Base-by-base conservation (phyloP, 2,888 invertebrate genomes). In the Pristionchus maxplancki region DNA sequence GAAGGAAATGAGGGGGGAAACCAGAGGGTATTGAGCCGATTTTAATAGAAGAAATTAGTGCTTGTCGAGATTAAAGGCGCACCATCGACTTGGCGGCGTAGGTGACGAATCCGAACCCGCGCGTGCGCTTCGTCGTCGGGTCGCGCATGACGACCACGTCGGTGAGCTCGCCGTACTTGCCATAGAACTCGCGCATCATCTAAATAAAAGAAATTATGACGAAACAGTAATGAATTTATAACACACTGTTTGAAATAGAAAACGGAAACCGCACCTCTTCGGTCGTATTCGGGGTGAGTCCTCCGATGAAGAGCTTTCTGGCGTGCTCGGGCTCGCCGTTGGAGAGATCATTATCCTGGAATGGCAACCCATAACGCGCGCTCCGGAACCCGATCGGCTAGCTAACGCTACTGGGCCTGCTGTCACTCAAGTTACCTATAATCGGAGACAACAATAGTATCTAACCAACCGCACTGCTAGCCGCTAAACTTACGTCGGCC, bases 91-190 rank as follows among this genome's bases (percentile, higher is more conserved):
- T 89, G 24, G 53, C 97, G 96, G 0, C 97, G 95, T 98, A 99
- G 13, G 98, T 98, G 88, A 99, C 98, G 95, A 99, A 99, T 3
- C 99, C 99, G 95, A 99, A 99, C 0, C 99, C 99, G 90, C 98
- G 96, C 0, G 98, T 98, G 89, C 98, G 96, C 94, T 97, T 97
- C 0, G 98, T 98, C 94, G 97, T 97, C 0, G 98, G 97, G 95
- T 98, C 98, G 95, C 97, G 97, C 98, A 98, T 98, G 0, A 98
- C 98, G 15, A 98, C 97, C 11, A 98, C 98, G 95, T 98, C 98
- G 0, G 98, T 97, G 93, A 98, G 97, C 94, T 97, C 97, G 37
- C 98, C 98, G 98, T 98, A 89, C 96, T 98, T 74, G 4, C 87
- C 84, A 34, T 88, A 88, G 85, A 88, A 85, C 5, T 87, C 90